phyloP scores from a whole-genome alignment of 2,888 invertebrate species.

The Drosophila flavopinicola region DNA sequence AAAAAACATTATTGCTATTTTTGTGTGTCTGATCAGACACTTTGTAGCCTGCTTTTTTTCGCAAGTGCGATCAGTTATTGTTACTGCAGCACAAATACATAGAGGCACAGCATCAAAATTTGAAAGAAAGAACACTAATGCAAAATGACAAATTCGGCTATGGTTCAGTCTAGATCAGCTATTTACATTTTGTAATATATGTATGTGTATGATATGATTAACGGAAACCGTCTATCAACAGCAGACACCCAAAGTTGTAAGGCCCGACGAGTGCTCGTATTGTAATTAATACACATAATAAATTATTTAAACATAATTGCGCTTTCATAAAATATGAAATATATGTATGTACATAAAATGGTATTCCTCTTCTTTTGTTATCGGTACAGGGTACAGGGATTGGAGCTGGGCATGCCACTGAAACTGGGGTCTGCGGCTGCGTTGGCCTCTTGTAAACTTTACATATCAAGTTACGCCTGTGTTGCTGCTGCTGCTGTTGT shows the following conservation, averaged over 20 bases:
- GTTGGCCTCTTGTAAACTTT: slow-evolving; percentile 73
- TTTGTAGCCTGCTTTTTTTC: neutral
- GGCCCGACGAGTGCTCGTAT: slow-evolving; percentile 3
- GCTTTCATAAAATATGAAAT: slow-evolving; percentile 45
- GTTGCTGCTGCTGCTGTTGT: slow-evolving; percentile 20
- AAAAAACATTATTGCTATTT: slow-evolving; percentile 21
- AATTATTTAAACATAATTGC: slow-evolving; percentile 69
- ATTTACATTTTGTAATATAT: slow-evolving; percentile 1
- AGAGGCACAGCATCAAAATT: no score
- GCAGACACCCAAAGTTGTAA: slow-evolving; percentile 8
- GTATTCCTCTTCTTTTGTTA: slow-evolving; percentile 38
- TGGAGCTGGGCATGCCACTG: neutral
- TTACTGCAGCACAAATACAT: neutral
- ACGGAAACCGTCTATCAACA: slow-evolving; percentile 33
- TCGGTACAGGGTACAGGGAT: slow-evolving; percentile 24
- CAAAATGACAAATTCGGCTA: neutral
- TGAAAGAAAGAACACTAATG: neutral
- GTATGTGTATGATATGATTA: slow-evolving; percentile 9
- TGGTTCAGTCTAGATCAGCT: neutral
- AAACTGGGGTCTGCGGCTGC: slow-evolving; percentile 3
- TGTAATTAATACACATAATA: slow-evolving; percentile 74
- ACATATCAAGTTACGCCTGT: slow-evolving; percentile 67
- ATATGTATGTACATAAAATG: slow-evolving; percentile 22
- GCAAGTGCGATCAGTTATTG: neutral
- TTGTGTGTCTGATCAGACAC: slow-evolving; percentile 1